Base-by-base conservation (phyloP, 2,797 vertebrate genomes). In the Pempheris klunzingeri region DNA sequence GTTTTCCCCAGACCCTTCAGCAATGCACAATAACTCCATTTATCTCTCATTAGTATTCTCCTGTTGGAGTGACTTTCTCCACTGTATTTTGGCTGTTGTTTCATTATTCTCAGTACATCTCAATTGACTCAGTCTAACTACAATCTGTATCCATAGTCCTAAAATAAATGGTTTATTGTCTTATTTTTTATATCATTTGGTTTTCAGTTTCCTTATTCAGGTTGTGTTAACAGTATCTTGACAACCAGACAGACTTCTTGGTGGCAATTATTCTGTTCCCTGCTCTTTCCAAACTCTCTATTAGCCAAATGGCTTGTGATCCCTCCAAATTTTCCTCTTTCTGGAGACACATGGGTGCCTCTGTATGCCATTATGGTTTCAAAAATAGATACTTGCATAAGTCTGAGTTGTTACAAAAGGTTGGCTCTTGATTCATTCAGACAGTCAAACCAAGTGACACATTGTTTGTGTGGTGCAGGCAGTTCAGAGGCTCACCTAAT, bases 21-120 rank as follows among this genome's bases (percentile, higher is more conserved):
- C 76, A 65, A 73, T 74, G 77, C 85, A 84, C 86, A 89, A 60
- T 87, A 87, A 86, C 87, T 92, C 80, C 80, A 85, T 92, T 88
- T 92, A 83, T 78, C 60, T 81, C 68, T 92, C 84, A 92, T 93
- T 87, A 90, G 90, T 92, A 92, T 94, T 94, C 93, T 69, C 69
- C 84, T 83, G 79, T 53, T 58, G 20, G 59, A 79, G 87, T 73
- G 81, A 83, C 86, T 75, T 78, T 82, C 81, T 70, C 52, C 66
- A 71, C 81, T 65, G 50, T 81, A 77, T 83, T 86, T 83, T 49
- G 17, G 60, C 55, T 68, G 20, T 24, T 28, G 7, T 57, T 38
- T 68, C 28, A 63, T 53, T 34, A 32, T 12, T 74, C n/a, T 50
- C 30, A 30, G 57, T 24, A 28, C 47, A 47, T 72, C 34, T 34